Percentiles rank a stretch among this genome's conserved stretches.
Evolutionary conservation across 2,888 invertebrate species (phyloP).

Genomic region (Aproaerema taeniolella): DNA sequence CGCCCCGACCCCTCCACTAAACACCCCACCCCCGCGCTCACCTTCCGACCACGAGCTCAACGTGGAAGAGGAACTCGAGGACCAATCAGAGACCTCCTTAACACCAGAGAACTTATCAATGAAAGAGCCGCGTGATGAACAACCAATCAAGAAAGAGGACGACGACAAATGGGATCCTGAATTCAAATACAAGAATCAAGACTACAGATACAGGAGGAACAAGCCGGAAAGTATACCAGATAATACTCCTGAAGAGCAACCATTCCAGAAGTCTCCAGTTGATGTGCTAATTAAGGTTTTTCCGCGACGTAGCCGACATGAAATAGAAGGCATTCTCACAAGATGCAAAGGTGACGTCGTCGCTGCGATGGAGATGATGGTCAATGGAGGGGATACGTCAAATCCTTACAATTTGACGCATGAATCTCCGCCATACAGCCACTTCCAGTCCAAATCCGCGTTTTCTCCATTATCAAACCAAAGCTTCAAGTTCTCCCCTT

Average conservation of each 20-base stretch:
- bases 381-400: slow-evolving; percentile 76
- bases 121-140: slow-evolving; percentile 79
- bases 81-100: slow-evolving; percentile 71
- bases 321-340: slow-evolving; percentile 90
- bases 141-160: slow-evolving; percentile 68
- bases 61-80: slow-evolving; percentile 77
- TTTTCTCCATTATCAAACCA: slow-evolving; percentile 84
- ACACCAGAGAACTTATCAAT: slow-evolving; percentile 90
- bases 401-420: slow-evolving; percentile 56
- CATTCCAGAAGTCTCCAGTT: slow-evolving; percentile 83
- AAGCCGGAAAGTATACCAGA: slow-evolving; percentile 40
- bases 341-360: slow-evolving; percentile 93
- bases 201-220: slow-evolving; percentile 57
- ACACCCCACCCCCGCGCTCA: slow-evolving; percentile 61
- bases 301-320: slow-evolving; percentile 89
- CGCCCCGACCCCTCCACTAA: slow-evolving; percentile 45
- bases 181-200: slow-evolving; percentile 61
- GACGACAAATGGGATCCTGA: slow-evolving; percentile 64
- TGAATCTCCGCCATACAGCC: slow-evolving; percentile 63
- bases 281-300: slow-evolving; percentile 94
- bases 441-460: slow-evolving; percentile 82
- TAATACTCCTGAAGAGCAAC: slow-evolving; percentile 37
- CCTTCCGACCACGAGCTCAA: slow-evolving; percentile 73
- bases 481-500: slow-evolving; percentile 80
- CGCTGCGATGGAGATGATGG: slow-evolving; percentile 94